phyloP scores from a whole-genome alignment of 1,140 invertebrate species.

The Physella acuta region DNA sequence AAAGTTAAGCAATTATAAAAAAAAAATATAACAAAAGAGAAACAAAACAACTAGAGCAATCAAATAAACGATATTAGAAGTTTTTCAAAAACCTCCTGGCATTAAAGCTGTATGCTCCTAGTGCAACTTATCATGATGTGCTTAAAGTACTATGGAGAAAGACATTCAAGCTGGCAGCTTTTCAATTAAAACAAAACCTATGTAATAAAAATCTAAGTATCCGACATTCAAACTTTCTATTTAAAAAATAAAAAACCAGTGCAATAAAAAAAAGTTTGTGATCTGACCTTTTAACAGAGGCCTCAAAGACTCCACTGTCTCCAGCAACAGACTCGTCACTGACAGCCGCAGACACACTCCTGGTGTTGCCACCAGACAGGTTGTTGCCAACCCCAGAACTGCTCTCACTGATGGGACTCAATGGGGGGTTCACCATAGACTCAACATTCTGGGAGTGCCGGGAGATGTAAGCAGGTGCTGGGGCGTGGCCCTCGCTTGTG shows the following conservation, averaged over 20 bases:
- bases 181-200: slow-evolving; percentile 63
- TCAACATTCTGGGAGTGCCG: slow-evolving; percentile 35
- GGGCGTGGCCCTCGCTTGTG: no score
- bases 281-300: slow-evolving; percentile 66
- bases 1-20: no score
- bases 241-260: not conserved
- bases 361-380: slow-evolving; percentile 54
- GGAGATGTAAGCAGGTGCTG: no score
- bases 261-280: no score
- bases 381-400: slow-evolving; percentile 59
- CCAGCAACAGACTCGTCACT: slow-evolving; percentile 95
- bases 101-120: no score
- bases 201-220: not conserved
- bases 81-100: no score
- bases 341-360: slow-evolving; percentile 83
- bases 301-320: slow-evolving; percentile 94
- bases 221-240: not conserved
- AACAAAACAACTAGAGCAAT: no score
- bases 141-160: no score
- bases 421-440: slow-evolving; percentile 63
- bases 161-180: no score
- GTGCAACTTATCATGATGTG: no score
- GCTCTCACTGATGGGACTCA: slow-evolving; percentile 71
- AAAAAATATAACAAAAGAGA: no score
- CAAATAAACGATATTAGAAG: no score